phyloP scores from a whole-genome alignment of 2,113 vertebrate species.

The Eretmodus cyanostictus region DNA sequence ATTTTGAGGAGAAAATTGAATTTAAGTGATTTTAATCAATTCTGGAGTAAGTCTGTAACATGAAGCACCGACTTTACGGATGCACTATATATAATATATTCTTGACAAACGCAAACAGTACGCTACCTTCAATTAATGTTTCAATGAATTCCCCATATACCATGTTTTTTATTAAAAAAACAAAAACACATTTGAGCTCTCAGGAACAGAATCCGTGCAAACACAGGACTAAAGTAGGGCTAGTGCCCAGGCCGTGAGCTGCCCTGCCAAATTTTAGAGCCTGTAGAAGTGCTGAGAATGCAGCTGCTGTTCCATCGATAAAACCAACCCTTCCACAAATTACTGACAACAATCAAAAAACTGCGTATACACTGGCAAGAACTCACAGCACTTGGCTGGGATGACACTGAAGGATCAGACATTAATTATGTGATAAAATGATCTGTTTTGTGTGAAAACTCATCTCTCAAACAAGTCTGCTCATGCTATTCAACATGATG shows the following conservation, averaged over 20 bases:
- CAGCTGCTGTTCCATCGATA: slow-evolving; percentile 34
- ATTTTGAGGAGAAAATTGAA: not conserved
- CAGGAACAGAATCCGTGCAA: not conserved
- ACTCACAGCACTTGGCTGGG: not conserved
- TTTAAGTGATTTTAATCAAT: not conserved
- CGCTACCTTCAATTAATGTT: not conserved
- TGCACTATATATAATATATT: not conserved
- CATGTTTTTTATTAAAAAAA: not conserved
- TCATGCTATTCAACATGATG: not conserved
- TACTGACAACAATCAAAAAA: not conserved
- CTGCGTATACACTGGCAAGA: not conserved
- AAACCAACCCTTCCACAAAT: not conserved
- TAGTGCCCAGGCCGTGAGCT: not conserved
- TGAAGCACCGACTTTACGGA: not conserved
- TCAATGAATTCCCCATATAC: not conserved
- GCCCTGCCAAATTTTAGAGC: not conserved
- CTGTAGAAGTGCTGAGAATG: slow-evolving; percentile 29
- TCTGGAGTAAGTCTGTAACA: not conserved
- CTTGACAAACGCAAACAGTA: not conserved
- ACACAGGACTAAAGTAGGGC: not conserved
- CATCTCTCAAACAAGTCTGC: not conserved
- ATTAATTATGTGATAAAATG: not conserved
- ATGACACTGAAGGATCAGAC: not conserved
- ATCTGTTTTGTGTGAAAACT: not conserved
- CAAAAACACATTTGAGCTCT: not conserved